phyloP scores from a whole-genome alignment of 1,140 invertebrate genomes.

The Eulimnadia texana region DNA sequence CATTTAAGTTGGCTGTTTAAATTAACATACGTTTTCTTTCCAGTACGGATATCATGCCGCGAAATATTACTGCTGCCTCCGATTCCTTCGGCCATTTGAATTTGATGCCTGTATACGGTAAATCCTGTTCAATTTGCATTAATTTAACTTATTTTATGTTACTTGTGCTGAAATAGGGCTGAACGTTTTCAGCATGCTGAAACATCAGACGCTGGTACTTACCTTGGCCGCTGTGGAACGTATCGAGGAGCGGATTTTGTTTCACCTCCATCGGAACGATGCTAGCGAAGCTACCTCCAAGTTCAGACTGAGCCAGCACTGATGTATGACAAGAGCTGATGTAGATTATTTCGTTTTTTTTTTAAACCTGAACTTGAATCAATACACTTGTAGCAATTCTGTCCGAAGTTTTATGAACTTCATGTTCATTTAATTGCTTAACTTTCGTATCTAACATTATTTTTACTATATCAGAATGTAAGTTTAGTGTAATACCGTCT shows the following conservation, averaged over 20 bases:
- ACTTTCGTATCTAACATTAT: neutral
- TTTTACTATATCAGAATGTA: no score
- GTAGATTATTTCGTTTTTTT: no score
- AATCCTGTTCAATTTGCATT: slow-evolving; percentile 17
- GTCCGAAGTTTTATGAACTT: neutral
- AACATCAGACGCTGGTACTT: slow-evolving; percentile 85
- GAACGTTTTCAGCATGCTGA: slow-evolving; percentile 73
- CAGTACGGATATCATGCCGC: slow-evolving; percentile 69
- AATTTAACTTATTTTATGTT: neutral
- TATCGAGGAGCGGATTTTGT: slow-evolving; percentile 75
- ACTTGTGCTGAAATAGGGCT: slow-evolving; percentile 31
- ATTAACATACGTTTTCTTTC: slow-evolving; percentile 29
- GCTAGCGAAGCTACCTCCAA: slow-evolving; percentile 9
- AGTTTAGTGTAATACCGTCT: no score
- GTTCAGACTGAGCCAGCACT: neutral
- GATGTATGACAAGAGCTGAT: no score
- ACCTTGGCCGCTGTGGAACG: slow-evolving; percentile 67
- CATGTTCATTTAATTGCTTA: neutral
- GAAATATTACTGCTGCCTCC: slow-evolving; percentile 67
- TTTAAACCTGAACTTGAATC: neutral
- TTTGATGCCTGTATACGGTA: slow-evolving; percentile 89
- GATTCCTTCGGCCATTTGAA: slow-evolving; percentile 65
- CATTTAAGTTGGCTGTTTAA: no score
- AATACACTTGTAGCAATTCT: neutral
- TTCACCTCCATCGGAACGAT: slow-evolving; percentile 52